Percentiles rank a stretch among this genome's conserved stretches.
Evolutionary conservation across 2,797 vertebrate species (phyloP).

Genomic region (Saxicola maurus): DNA sequence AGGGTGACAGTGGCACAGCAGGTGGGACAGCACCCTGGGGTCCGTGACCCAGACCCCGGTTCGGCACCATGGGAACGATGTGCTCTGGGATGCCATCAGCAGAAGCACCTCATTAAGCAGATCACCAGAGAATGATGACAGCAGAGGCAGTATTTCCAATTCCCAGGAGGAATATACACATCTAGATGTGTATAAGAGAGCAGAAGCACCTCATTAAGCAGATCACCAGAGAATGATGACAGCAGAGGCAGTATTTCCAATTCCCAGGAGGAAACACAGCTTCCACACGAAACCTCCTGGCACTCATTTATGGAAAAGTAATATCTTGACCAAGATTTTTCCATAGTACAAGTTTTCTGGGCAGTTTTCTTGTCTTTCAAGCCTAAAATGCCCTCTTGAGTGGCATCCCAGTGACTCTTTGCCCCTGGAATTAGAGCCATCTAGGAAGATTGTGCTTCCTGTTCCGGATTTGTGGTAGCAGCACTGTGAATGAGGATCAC

Average conservation of each 20-base stretch:
- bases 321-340: neutral
- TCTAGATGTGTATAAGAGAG: no score
- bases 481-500: neutral
- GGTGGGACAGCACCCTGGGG: neutral
- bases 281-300: neutral
- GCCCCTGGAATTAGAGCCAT: neutral
- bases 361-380: neutral
- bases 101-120: neutral
- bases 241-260: neutral
- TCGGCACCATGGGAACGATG: fast-evolving
- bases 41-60: neutral
- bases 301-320: neutral
- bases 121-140: neutral
- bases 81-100: neutral
- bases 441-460: neutral
- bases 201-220: neutral
- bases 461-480: neutral
- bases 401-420: neutral
- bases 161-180: no score
- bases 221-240: neutral
- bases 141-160: neutral
- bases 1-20: neutral
- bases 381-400: neutral
- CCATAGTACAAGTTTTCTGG: neutral
- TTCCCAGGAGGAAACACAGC: neutral